Evolutionary conservation across 1,140 invertebrate genomes (phyloP).

Genomic region (Aphaenogaster rudis): DNA sequence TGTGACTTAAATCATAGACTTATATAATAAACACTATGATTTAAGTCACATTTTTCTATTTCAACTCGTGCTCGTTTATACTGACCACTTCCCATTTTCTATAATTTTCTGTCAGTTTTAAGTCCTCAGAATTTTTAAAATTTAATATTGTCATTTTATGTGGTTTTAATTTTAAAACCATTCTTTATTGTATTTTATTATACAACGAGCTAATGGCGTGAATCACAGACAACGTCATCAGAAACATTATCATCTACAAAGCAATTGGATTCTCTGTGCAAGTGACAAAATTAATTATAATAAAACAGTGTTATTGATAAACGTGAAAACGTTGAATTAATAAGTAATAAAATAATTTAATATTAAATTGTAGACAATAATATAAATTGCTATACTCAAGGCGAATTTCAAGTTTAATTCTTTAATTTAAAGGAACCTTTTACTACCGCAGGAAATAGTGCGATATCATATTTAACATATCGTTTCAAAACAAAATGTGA

Average conservation of each 20-base stretch:
- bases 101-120: not conserved
- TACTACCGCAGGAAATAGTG: not conserved
- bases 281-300: not conserved
- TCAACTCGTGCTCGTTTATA: too few relatives aligned
- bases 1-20: too few relatives aligned
- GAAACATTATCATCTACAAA: not conserved
- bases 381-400: too few relatives aligned
- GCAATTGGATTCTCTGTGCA: not conserved
- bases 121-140: not conserved
- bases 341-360: too few relatives aligned
- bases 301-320: too few relatives aligned
- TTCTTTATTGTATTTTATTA: not conserved
- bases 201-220: not conserved
- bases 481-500: not conserved
- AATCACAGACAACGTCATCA: too few relatives aligned
- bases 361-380: too few relatives aligned
- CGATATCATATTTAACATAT: not conserved
- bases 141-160: not conserved
- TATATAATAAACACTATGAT: too few relatives aligned
- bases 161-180: not conserved
- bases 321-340: too few relatives aligned
- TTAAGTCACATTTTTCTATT: too few relatives aligned
- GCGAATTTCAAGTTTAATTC: too few relatives aligned
- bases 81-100: too few relatives aligned
- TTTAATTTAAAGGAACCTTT: not conserved